A percentile compares a stretch with the other conserved stretches of the same genome.
These are phyloP conservation scores for Drosophila multiciliata DNA, from an alignment of 2,888 invertebrate species.

Conservation along the genomic window DNA sequence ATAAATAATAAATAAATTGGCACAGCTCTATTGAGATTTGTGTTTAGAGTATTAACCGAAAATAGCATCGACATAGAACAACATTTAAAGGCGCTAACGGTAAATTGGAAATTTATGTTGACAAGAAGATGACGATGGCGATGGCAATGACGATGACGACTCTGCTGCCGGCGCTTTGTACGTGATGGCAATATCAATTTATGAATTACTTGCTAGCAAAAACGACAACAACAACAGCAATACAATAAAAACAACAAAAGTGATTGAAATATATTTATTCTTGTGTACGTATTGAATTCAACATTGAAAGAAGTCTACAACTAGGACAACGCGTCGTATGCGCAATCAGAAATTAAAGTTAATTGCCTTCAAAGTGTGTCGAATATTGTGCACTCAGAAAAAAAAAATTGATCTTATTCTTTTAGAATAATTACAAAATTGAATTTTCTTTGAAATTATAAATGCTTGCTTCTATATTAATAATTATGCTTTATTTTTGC, in stretches of 20 bases:
- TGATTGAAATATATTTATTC: slow-evolving; percentile 60
- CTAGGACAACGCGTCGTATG: slow-evolving; percentile 33
- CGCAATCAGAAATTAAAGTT: slow-evolving; percentile 73
- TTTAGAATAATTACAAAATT: no score
- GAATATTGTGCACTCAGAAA: slow-evolving; percentile 16
- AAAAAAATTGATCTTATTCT: neutral
- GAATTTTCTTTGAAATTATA: no score
- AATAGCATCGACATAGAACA: slow-evolving; percentile 37
- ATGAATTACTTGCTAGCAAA: slow-evolving; percentile 53
- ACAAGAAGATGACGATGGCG: slow-evolving; percentile 61
- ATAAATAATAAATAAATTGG: neutral
- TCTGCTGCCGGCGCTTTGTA: slow-evolving; percentile 62
- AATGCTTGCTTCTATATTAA: no score
- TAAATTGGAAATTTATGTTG: slow-evolving; percentile 79
- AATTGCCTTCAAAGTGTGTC: slow-evolving; percentile 61
- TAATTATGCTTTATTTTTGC: no score
- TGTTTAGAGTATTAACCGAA: slow-evolving; percentile 42
- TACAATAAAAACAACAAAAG: slow-evolving; percentile 19
- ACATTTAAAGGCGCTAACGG: slow-evolving; percentile 35
- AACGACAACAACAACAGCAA: slow-evolving; percentile 12
- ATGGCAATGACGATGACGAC: neutral
- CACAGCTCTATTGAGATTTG: neutral
- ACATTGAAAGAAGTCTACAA: neutral
- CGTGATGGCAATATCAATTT: slow-evolving; percentile 75
- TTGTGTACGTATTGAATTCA: slow-evolving; percentile 19